Conservation (phyloP, 2,888 invertebrate genomes). For the Dyspetes luteomarginatus region DNA sequence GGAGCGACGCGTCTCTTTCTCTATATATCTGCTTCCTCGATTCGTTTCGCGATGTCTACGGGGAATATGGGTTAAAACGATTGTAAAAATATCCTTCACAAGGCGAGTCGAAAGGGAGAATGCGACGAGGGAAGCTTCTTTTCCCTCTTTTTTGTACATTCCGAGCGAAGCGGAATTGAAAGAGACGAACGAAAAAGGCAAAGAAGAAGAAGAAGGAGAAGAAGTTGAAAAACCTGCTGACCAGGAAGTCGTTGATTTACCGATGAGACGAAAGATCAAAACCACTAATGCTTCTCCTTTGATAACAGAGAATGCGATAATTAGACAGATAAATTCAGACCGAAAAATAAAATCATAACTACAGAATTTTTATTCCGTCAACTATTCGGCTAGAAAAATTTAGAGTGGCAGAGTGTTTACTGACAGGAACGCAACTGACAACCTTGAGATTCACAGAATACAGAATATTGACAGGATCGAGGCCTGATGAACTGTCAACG, state of each 20-base stretch:
- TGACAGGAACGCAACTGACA: no score
- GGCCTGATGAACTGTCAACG: no score
- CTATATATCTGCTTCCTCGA: constrained; percentile 47
- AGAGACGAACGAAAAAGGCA: constrained; percentile 7
- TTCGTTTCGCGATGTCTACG: constrained; percentile 66
- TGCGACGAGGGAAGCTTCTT: not conserved
- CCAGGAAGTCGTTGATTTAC: constrained; percentile 53
- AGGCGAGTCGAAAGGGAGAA: constrained; percentile 53
- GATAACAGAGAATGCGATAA: constrained; percentile 43
- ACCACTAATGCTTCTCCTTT: constrained; percentile 26
- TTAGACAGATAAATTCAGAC: constrained; percentile 31
- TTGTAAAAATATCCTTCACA: constrained; percentile 58
- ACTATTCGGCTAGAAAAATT: no score
- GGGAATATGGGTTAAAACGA: constrained; percentile 65
- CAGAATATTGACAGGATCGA: no score
- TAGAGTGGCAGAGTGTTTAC: no score
- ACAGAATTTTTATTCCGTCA: no score
- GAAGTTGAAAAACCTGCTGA: constrained; percentile 59
- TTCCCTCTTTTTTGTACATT: constrained; percentile 14
- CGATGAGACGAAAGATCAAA: constrained; percentile 47
- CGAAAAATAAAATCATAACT: not conserved
- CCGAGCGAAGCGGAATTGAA: constrained; percentile 16
- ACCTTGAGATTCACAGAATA: no score
- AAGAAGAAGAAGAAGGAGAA: constrained; percentile 3
- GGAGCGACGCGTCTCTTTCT: constrained; percentile 43